These are phyloP conservation scores for Pyxicephalus adspersus DNA, from an alignment of 2,113 vertebrate genomes.

Conservation along the genomic window DNA sequence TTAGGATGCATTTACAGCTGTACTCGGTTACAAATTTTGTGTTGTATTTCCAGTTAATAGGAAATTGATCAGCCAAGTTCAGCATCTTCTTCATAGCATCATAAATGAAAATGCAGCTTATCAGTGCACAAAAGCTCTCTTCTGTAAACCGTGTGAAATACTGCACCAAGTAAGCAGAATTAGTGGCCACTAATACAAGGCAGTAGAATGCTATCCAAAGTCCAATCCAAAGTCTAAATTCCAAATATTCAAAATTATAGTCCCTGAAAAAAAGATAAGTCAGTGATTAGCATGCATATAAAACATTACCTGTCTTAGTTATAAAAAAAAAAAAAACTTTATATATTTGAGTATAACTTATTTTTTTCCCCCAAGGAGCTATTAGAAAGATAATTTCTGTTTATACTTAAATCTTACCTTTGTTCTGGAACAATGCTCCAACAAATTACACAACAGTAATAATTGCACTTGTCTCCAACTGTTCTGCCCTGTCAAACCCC, in stretches of 20 bases:
- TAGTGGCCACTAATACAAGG: constrained; percentile 74
- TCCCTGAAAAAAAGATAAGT: constrained; percentile 63
- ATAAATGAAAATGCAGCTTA: constrained; percentile 81
- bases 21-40: constrained; percentile 64
- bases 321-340: too few species aligned
- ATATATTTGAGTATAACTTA: too few species aligned
- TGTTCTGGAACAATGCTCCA: too few species aligned
- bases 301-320: too few species aligned
- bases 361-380: too few species aligned
- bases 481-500: too few species aligned
- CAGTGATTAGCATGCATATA: not conserved
- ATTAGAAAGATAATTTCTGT: too few species aligned
- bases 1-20: constrained; percentile 70
- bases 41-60: constrained; percentile 71
- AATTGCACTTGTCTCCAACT: too few species aligned
- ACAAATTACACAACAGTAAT: too few species aligned
- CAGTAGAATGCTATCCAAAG: constrained; percentile 80
- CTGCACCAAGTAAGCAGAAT: constrained; percentile 76
- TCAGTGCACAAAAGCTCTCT: constrained; percentile 81
- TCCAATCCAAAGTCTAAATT: constrained; percentile 81
- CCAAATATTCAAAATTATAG: constrained; percentile 74
- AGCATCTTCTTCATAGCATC: constrained; percentile 80
- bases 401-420: too few species aligned
- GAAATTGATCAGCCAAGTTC: constrained; percentile 70
- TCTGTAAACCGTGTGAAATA: constrained; percentile 80